These are phyloP conservation scores for Rhea americana DNA, from an alignment of 2,113 vertebrate species.

Conservation along the genomic window DNA sequence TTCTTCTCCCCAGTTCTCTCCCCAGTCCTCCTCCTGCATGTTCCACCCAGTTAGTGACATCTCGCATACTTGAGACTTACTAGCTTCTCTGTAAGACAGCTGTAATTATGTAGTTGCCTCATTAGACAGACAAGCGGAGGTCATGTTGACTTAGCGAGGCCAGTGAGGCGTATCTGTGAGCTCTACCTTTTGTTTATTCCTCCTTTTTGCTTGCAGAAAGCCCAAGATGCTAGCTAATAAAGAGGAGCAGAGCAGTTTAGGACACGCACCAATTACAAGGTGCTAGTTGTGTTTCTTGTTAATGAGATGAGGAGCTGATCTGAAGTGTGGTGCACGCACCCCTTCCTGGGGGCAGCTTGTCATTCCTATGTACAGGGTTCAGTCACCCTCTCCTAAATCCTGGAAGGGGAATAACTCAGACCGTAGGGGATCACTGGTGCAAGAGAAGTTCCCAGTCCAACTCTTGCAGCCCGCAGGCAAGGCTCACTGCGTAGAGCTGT, in stretches of 20 bases:
- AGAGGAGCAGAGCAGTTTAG: accelerated
- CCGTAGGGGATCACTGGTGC: not conserved
- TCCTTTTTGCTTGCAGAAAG: not conserved
- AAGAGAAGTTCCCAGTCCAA: not conserved
- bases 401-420: not conserved
- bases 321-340: accelerated
- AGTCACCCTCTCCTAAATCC: not conserved
- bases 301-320: not conserved
- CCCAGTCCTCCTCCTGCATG: no score
- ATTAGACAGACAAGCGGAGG: not conserved
- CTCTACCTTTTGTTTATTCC: not conserved
- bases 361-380: not conserved
- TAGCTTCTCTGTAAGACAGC: not conserved
- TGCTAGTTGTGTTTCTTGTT: not conserved
- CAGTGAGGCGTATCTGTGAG: not conserved
- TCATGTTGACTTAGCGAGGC: not conserved
- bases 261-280: not conserved
- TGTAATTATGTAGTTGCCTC: not conserved
- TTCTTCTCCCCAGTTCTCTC: not conserved
- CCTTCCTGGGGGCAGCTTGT: not conserved
- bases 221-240: not conserved
- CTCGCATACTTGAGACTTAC: not conserved
- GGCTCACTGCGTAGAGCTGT: not conserved
- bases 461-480: not conserved
- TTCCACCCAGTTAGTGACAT: not conserved